A percentile compares a stretch with the other conserved stretches of the same genome.
phyloP scores from a whole-genome alignment of 35 echinoderm and acorn worm genomes.

The Stichopus chloronotus region DNA sequence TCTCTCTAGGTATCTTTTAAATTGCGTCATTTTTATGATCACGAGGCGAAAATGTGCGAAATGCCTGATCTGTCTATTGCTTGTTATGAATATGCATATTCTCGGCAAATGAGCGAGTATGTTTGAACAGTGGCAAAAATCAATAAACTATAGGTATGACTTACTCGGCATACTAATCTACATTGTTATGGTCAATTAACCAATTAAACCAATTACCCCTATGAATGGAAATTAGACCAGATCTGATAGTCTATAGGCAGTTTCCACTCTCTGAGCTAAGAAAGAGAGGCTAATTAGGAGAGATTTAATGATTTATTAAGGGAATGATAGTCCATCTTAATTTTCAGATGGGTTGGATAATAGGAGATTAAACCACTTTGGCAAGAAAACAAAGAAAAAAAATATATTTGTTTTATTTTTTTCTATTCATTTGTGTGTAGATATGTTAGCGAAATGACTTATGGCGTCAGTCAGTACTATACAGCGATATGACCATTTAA shows the following conservation, averaged over 20 bases:
- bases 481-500: neutral
- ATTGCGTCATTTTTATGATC: too few relatives aligned
- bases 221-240: conserved; percentile 16
- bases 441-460: conserved; percentile 10
- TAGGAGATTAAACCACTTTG: conserved; percentile 11
- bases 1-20: too few relatives aligned
- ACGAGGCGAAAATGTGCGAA: neutral
- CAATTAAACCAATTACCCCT: conserved; percentile 2
- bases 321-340: neutral
- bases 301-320: neutral
- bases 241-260: neutral
- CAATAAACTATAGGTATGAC: neutral
- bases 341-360: neutral
- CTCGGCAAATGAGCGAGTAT: neutral
- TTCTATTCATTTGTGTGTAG: conserved; percentile 3
- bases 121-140: neutral
- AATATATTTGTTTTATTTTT: neutral
- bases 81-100: neutral
- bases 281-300: neutral
- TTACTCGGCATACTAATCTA: neutral
- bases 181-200: conserved; percentile 13
- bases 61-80: neutral
- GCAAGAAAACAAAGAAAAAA: neutral
- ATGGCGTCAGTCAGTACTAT: conserved; percentile 8
- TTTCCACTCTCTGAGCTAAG: neutral